Percentiles rank a stretch among this genome's conserved stretches.
Evolutionary conservation across 2,113 vertebrate species (phyloP).

Genomic region (Tor tambroides): DNA sequence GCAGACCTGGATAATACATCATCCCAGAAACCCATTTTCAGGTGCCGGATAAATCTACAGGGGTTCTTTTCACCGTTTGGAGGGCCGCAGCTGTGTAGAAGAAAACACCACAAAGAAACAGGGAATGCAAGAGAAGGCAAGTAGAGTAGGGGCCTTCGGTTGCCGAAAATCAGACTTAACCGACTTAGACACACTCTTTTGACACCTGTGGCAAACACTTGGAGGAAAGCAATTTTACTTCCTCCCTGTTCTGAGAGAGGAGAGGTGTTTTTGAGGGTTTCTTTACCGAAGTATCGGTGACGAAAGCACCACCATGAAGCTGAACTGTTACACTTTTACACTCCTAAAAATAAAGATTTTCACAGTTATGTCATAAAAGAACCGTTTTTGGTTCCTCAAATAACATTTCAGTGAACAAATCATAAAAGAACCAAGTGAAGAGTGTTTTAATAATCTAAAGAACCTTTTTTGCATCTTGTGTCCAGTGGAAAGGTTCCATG

Average conservation of each 20-base stretch:
- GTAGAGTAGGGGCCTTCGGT: neutral
- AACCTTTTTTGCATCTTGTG: too few species aligned
- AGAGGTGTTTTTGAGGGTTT: neutral
- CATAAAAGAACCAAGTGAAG: too few species aligned
- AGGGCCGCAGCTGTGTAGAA: neutral
- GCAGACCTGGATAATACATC: slow-evolving; percentile 56
- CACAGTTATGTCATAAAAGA: too few species aligned
- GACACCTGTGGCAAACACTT: neutral
- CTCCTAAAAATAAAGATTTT: too few species aligned
- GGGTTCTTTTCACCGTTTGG: slow-evolving; percentile 24
- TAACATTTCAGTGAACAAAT: too few species aligned
- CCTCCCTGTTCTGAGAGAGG: neutral
- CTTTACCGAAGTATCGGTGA: neutral
- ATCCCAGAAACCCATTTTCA: slow-evolving; percentile 56
- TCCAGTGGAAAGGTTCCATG: too few species aligned
- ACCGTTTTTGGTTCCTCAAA: too few species aligned
- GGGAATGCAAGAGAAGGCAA: neutral
- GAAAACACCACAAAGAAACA: neutral
- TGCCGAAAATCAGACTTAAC: neutral
- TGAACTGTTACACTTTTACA: neutral
- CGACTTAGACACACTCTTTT: neutral
- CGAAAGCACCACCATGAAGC: neutral
- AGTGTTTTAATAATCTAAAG: too few species aligned
- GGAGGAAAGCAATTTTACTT: neutral
- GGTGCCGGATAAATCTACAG: slow-evolving; percentile 50